A percentile compares a stretch with the other conserved stretches of the same genome.
These are phyloP conservation scores for Tinea pellionella DNA, from an alignment of 2,888 invertebrate species.

Conservation along the genomic window DNA sequence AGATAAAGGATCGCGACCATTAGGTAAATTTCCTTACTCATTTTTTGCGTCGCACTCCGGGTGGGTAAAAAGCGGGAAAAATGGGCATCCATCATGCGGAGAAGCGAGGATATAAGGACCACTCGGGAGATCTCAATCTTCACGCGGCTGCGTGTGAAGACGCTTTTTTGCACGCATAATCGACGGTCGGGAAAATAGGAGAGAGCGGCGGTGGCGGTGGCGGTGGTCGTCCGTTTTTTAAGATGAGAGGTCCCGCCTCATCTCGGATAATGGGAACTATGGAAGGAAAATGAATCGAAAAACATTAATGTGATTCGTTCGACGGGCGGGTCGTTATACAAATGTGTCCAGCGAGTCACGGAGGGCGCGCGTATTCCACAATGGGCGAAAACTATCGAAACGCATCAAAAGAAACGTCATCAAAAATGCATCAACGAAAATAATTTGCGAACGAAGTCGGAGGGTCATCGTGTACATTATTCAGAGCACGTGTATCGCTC, in stretches of 20 bases:
- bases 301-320: neutral
- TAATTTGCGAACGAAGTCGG: neutral
- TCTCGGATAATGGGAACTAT: neutral
- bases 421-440: constrained; percentile 10
- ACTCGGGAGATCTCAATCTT: constrained; percentile 52
- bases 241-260: neutral
- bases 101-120: constrained; percentile 15
- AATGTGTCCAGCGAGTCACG: too few species aligned
- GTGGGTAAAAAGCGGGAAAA: constrained; percentile 47
- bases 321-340: too few species aligned
- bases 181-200: constrained; percentile 26
- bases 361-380: neutral
- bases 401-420: neutral
- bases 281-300: neutral
- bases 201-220: neutral
- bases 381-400: neutral
- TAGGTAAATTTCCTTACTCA: constrained; percentile 70
- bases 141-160: constrained; percentile 30
- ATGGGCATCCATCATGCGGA: constrained; percentile 53
- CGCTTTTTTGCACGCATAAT: constrained; percentile 39
- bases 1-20: constrained; percentile 62
- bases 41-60: constrained; percentile 65
- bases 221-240: neutral
- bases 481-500: constrained; percentile 54
- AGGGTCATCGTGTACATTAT: constrained; percentile 40